phyloP scores from a whole-genome alignment of 2,888 invertebrate species.

The Synanthedon formicaeformis region DNA sequence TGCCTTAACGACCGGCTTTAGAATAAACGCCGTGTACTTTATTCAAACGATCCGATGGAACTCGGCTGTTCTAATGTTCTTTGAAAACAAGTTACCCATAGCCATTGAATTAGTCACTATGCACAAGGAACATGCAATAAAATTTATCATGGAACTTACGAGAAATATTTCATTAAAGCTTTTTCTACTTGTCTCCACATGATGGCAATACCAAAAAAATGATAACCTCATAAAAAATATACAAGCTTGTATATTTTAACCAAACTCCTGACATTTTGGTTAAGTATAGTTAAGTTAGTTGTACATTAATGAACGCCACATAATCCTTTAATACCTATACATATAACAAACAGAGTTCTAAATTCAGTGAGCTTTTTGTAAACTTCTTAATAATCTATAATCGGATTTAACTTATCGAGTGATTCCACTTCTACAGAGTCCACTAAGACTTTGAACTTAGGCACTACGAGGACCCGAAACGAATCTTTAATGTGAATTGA shows the following conservation, averaged over 20 bases:
- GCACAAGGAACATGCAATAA: no score
- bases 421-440: slow-evolving; percentile 8
- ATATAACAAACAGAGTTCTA: slow-evolving; percentile 2
- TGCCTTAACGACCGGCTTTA: slow-evolving; percentile 13
- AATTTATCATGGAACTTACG: no score
- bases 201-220: no score
- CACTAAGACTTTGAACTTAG: slow-evolving; percentile 15
- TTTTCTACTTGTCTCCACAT: no score
- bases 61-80: background rate
- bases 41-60: slow-evolving; percentile 7
- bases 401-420: slow-evolving; percentile 29
- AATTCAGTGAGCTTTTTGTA: slow-evolving; percentile 6
- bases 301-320: background rate
- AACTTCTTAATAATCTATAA: slow-evolving; percentile 26
- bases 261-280: no score
- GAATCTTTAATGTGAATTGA: no score
- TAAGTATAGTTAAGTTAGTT: background rate
- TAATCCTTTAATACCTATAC: background rate
- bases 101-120: no score
- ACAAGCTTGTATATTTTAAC: no score
- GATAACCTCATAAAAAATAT: no score
- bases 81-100: background rate
- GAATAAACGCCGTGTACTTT: slow-evolving; percentile 13
- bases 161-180: no score
- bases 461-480: background rate